These are phyloP conservation scores for Ichneumon xanthorius DNA, from an alignment of 2,888 invertebrate genomes.

Conservation along the genomic window DNA sequence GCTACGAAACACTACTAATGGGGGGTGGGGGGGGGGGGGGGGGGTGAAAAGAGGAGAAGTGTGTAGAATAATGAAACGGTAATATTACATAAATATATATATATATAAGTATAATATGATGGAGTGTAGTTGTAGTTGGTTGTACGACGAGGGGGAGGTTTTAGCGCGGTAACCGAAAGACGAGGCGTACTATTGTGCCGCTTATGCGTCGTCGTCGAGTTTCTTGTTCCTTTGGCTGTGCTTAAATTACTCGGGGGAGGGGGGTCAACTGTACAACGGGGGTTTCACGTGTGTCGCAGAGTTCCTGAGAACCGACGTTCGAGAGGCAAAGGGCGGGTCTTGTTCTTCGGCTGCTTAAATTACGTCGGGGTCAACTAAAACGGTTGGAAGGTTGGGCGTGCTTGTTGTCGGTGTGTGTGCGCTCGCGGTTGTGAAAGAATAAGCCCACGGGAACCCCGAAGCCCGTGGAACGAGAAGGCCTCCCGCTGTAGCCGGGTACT, in stretches of 20 bases:
- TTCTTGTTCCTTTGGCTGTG: constrained; percentile 54
- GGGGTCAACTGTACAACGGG: constrained; percentile 62
- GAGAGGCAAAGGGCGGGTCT: constrained; percentile 49
- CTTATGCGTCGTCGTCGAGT: constrained; percentile 59
- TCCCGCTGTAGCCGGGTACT: constrained; percentile 24
- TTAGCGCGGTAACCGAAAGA: constrained; percentile 58
- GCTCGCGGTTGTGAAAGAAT: constrained; percentile 36
- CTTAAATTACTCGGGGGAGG: constrained; percentile 63
- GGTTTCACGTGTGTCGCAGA: constrained; percentile 45
- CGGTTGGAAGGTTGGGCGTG: constrained; percentile 53
- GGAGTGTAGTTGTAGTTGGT: constrained; percentile 25
- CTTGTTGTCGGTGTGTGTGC: constrained; percentile 47
- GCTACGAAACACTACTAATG: constrained; percentile 79
- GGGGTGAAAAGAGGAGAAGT: constrained; percentile 33
- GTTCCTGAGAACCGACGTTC: constrained; percentile 60
- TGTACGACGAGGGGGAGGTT: constrained; percentile 48
- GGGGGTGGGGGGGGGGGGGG: constrained; percentile 25
- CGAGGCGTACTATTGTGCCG: constrained; percentile 68
- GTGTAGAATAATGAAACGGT: constrained; percentile 51
- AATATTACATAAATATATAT: constrained; percentile 28
- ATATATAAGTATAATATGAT: constrained; percentile 31
- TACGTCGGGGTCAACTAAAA: constrained; percentile 66
- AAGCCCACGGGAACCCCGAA: constrained; percentile 33
- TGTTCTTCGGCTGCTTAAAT: constrained; percentile 67
- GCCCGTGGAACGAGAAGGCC: constrained; percentile 37